These are phyloP conservation scores for Odocoileus hemionus DNA, from an alignment of 2,113 vertebrate species.

Conservation along the genomic window DNA sequence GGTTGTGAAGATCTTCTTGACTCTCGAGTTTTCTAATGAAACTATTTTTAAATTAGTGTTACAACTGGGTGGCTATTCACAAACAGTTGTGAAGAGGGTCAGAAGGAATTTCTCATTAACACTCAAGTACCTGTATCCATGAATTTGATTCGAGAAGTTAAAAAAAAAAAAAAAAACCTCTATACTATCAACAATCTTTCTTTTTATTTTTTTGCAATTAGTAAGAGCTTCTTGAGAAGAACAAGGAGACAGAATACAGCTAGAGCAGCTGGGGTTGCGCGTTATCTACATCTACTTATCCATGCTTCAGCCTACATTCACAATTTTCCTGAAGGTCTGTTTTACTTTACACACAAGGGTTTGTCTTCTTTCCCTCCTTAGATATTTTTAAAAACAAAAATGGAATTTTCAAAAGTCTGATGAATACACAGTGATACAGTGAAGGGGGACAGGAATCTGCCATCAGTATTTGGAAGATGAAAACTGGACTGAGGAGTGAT, in stretches of 20 bases:
- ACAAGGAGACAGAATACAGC: background rate
- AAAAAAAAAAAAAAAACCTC: background rate
- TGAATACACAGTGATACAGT: background rate
- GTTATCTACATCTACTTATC: background rate
- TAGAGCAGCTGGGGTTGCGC: no score
- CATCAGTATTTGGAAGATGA: background rate
- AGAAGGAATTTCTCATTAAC: background rate
- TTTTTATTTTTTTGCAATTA: background rate
- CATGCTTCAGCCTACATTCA: background rate
- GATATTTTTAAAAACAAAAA: background rate
- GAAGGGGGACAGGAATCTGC: background rate
- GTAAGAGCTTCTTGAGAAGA: background rate
- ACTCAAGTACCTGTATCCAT: background rate
- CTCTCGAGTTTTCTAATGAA: background rate
- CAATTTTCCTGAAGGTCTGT: background rate
- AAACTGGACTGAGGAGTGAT: background rate
- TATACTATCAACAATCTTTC: background rate
- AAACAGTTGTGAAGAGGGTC: background rate
- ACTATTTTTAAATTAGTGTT: background rate
- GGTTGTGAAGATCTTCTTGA: background rate
- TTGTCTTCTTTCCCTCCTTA: background rate
- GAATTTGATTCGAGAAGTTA: background rate
- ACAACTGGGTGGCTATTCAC: background rate
- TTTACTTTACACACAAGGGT: background rate
- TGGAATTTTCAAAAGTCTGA: background rate